Evolutionary conservation across 2,888 invertebrate species (phyloP).

Genomic region (Campoplex nolae): DNA sequence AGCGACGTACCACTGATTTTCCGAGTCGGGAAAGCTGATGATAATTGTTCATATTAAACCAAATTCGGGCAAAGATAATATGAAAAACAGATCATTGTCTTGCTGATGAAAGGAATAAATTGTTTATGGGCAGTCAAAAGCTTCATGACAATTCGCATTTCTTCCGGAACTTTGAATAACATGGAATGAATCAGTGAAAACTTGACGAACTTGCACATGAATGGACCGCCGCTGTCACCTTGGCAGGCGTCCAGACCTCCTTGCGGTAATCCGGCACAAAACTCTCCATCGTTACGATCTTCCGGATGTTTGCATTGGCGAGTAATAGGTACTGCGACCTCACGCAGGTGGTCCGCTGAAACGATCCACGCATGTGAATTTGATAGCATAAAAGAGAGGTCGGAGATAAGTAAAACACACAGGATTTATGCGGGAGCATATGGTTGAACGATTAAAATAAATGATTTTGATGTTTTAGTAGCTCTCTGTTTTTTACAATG

Average conservation of each 20-base stretch:
- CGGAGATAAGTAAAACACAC: not conserved
- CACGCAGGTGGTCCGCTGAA: slow-evolving; percentile 92
- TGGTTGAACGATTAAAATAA: slow-evolving; percentile 33
- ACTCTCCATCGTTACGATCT: slow-evolving; percentile 89
- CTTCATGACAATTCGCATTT: not conserved
- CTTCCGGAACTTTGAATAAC: too few relatives aligned
- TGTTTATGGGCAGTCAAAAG: not conserved
- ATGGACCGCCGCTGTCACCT: slow-evolving; percentile 94
- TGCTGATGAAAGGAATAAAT: too few relatives aligned
- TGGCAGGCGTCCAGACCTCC: slow-evolving; percentile 95
- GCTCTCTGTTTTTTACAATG: not conserved
- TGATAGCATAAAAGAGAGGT: slow-evolving; percentile 13
- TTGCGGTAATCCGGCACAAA: slow-evolving; percentile 91
- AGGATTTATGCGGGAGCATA: slow-evolving; percentile 27
- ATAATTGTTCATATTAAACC: not conserved
- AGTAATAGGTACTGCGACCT: slow-evolving; percentile 92
- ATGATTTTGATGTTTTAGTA: not conserved
- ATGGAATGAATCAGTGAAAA: not conserved
- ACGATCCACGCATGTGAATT: slow-evolving; percentile 41
- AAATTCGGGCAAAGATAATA: slow-evolving; percentile 7
- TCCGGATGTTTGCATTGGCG: slow-evolving; percentile 88
- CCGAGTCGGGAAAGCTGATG: slow-evolving; percentile 87
- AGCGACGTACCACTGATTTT: slow-evolving; percentile 91
- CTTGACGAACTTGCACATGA: slow-evolving; percentile 88
- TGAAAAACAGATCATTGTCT: not conserved